Percentiles rank a stretch among this genome's conserved stretches.
Conservation (phyloP, 1,140 invertebrate genomes). For the Bombyx mori region ASM3026992v2 NC_085111.1:19007501-19008000, state of each 20-base stretch:
- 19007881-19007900: constrained; percentile 3
- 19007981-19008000: not conserved
- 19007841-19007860: constrained; percentile 13
- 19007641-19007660: constrained; percentile 1
- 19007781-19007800: not conserved
- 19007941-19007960: not conserved
- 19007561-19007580: constrained; percentile 10
- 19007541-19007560: constrained; percentile 5
- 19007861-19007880: not conserved
- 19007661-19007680: not conserved
- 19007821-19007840: constrained; percentile 8
- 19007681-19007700: constrained; percentile 2
- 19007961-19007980: not conserved
- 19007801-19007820: constrained; percentile 7
- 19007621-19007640: not conserved
- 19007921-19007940: constrained; percentile 6
- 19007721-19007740: not conserved
- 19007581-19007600: no score
- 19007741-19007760: not conserved
- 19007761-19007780: no score
- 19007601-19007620: constrained; percentile 7
- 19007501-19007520: constrained; percentile 14
- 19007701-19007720: not conserved
- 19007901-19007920: not conserved
- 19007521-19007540: not conserved